Evolutionary conservation across 2,797 vertebrate genomes (phyloP).

Genomic region (Coracias cyanogaster): DNA sequence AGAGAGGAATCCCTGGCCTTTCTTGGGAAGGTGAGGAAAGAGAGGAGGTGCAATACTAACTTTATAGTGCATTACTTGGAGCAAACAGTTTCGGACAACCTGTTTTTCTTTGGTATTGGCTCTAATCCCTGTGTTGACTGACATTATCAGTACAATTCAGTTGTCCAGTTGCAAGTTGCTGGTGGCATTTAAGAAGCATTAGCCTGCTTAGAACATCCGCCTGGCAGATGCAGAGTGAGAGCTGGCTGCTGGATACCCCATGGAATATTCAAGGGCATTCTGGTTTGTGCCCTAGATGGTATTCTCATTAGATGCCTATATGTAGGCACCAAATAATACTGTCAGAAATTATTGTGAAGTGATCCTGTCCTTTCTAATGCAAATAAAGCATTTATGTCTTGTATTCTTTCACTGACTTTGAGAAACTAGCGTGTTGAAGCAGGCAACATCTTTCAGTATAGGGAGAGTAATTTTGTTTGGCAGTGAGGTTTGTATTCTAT

Average conservation of each 20-base stretch:
- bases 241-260: not conserved
- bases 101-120: not conserved
- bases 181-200: constrained; percentile 27
- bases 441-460: not conserved
- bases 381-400: not conserved
- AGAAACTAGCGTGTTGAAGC: not conserved
- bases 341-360: not conserved
- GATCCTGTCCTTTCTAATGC: not conserved
- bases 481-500: not conserved
- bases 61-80: not conserved
- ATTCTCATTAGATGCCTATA: not conserved
- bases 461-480: not conserved
- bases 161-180: not conserved
- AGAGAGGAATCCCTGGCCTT: not conserved
- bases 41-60: not conserved
- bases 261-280: not conserved
- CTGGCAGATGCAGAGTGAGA: not conserved
- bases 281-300: not conserved
- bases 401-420: not conserved
- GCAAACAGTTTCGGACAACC: not conserved
- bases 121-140: not conserved
- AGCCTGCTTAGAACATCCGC: not conserved
- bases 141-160: not conserved
- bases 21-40: not conserved
- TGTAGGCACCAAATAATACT: constrained; percentile 6